Evolutionary conservation across 2,888 invertebrate genomes (phyloP), one percentile per base, ranked within the genome.

Genomic region (Scelioninae gen. 1): DNA sequence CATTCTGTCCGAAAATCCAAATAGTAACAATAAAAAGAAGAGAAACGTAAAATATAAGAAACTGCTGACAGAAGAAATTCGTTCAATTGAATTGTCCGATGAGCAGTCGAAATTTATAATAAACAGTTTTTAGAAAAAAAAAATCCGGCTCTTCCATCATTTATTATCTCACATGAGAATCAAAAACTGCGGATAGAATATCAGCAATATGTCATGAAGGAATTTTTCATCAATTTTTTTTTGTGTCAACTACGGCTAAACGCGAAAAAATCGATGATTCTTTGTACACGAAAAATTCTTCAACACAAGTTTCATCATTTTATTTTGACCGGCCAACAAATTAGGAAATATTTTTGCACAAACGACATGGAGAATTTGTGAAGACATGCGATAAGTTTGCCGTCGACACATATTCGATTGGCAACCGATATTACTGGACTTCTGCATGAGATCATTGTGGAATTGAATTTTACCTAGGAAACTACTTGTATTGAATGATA

Each of bases 401-500:
- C 32, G 31, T 11, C 49, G 47, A 58, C 58, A 49, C 32, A 38
- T 34, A 38, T 69, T 69, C 38, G 47, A 38, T 47, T 16, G 23
- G 6, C 38, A 34, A 47, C 38, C 34, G 38, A 69, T 58, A 69
- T 58, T 56, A 16, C 69, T 69, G 69, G 69, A 69, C 49, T 69
- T 69, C 69, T 58, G 69, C 58, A 69, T 58, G 69, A 58, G 58
- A 58, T 58, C 55, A 58, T 69, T 55, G 69, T 58, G 23, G 47
- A 69, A 69, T 69, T 69, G 69, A 69, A 69, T 69, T 69, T 16
- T 58, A 34, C 38, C 34, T 47, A 69, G 47, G 49, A 69, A 58
- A 69, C 47, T 47, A 47, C 56, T 69, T 69, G 58, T 7, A 58
- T 45, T 68, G 56, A 69, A 58, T 69, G 69, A 69, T 69, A 69